Evolutionary conservation across 2,113 vertebrate species (phyloP).

Genomic region (Scomber colias): DNA sequence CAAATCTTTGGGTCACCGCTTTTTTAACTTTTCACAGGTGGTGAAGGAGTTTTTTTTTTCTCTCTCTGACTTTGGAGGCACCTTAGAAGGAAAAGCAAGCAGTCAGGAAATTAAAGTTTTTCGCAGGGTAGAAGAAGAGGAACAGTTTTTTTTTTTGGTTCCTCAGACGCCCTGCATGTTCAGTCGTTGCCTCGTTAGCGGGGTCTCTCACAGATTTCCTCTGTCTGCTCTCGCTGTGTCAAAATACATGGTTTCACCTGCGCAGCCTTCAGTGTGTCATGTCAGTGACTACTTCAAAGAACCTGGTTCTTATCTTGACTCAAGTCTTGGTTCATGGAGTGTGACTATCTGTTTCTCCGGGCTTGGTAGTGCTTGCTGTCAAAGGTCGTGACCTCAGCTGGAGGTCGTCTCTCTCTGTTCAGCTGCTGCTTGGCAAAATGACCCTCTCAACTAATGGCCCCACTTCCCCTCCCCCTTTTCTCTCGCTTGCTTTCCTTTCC

Average conservation of each 20-base stretch:
- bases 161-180: slow-evolving; percentile 36
- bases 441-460: slow-evolving; percentile 47
- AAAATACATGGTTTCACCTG: slow-evolving; percentile 23
- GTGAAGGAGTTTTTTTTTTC: slow-evolving; percentile 40
- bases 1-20: slow-evolving; percentile 67
- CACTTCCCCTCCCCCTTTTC: slow-evolving; percentile 14
- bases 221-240: neutral
- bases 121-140: slow-evolving; percentile 27
- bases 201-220: slow-evolving; percentile 38
- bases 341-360: slow-evolving; percentile 46
- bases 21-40: slow-evolving; percentile 81
- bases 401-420: slow-evolving; percentile 57
- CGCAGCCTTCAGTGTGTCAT: neutral
- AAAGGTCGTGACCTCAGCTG: slow-evolving; percentile 62
- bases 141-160: neutral
- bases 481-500: slow-evolving; percentile 21
- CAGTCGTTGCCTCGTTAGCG: slow-evolving; percentile 46
- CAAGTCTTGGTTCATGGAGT: slow-evolving; percentile 17
- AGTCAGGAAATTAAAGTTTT: slow-evolving; percentile 70
- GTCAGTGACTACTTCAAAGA: slow-evolving; percentile 36
- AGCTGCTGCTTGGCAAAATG: slow-evolving; percentile 44
- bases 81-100: slow-evolving; percentile 59
- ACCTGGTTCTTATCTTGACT: slow-evolving; percentile 25
- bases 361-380: slow-evolving; percentile 42
- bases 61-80: slow-evolving; percentile 39